Evolutionary conservation across 2,797 vertebrate genomes (phyloP).

Genomic region (Rhadinocentrus ornatus): DNA sequence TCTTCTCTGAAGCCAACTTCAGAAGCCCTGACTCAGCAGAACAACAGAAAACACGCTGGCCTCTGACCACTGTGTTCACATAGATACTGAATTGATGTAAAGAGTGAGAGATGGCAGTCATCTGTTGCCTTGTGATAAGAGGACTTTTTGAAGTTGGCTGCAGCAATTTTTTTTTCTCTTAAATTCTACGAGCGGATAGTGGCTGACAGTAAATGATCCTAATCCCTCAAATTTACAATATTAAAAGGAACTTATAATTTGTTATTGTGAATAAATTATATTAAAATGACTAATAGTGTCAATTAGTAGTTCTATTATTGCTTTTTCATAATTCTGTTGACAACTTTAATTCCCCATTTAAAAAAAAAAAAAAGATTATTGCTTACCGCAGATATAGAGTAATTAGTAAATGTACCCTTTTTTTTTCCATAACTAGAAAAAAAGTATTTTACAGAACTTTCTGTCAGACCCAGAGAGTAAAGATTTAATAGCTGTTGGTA

Average conservation of each 20-base stretch:
- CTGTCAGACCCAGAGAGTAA: neutral
- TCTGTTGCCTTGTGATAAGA: conserved; percentile 80
- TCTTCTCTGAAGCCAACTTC: conserved; percentile 48
- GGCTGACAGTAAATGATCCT: neutral
- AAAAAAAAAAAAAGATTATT: no score
- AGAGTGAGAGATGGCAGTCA: conserved; percentile 50
- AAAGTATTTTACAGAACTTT: neutral
- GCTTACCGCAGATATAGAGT: neutral
- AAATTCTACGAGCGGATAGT: neutral
- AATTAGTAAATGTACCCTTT: neutral
- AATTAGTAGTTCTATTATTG: no score
- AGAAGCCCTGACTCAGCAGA: conserved; percentile 67
- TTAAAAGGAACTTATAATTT: neutral
- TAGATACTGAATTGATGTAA: conserved; percentile 53
- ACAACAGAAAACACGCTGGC: conserved; percentile 39
- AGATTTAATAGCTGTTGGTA: neutral
- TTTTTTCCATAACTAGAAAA: neutral
- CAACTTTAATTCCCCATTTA: neutral
- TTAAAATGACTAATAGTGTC: neutral
- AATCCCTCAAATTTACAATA: conserved; percentile 6
- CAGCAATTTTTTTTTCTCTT: conserved; percentile 35
- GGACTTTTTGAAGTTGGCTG: conserved; percentile 30
- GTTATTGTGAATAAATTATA: neutral
- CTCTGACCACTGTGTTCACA: conserved; percentile 60
- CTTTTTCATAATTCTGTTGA: neutral